Conservation (phyloP, 2,888 invertebrate genomes). For the Baccha elongata region DNA sequence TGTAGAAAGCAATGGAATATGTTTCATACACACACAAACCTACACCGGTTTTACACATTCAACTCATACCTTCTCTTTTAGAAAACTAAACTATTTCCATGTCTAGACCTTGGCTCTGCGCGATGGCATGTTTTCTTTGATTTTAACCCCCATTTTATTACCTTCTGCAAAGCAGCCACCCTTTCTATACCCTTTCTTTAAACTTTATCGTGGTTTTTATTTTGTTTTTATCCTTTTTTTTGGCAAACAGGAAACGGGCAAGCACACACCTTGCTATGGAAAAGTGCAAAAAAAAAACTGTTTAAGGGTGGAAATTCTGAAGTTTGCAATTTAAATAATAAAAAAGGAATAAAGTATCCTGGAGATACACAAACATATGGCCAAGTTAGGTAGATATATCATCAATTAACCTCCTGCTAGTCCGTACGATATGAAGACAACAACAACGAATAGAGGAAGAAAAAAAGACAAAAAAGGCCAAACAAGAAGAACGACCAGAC, state of each 20-base stretch:
- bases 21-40: constrained; percentile 34
- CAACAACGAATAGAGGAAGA: constrained; percentile 4
- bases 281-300: constrained; percentile 44
- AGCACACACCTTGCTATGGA: constrained; percentile 51
- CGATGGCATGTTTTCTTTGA: constrained; percentile 48
- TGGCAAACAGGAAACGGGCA: constrained; percentile 63
- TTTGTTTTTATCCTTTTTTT: constrained; percentile 42
- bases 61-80: constrained; percentile 2
- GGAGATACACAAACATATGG: constrained; percentile 62
- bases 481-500: constrained; percentile 23
- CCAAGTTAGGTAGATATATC: constrained; percentile 49
- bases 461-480: constrained; percentile 1
- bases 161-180: constrained; percentile 51
- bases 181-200: constrained; percentile 35
- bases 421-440: background rate
- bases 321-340: constrained; percentile 68
- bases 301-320: constrained; percentile 46
- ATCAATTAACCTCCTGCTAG: constrained; percentile 61
- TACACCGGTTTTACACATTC: background rate
- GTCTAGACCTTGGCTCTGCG: constrained; percentile 75
- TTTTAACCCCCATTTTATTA: constrained; percentile 55
- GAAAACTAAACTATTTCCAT: constrained; percentile 69
- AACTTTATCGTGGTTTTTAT: constrained; percentile 36
- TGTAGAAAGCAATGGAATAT: constrained; percentile 37
- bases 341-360: constrained; percentile 19